phyloP scores from a whole-genome alignment of 2,797 vertebrate species.

The Morus bassanus region DNA sequence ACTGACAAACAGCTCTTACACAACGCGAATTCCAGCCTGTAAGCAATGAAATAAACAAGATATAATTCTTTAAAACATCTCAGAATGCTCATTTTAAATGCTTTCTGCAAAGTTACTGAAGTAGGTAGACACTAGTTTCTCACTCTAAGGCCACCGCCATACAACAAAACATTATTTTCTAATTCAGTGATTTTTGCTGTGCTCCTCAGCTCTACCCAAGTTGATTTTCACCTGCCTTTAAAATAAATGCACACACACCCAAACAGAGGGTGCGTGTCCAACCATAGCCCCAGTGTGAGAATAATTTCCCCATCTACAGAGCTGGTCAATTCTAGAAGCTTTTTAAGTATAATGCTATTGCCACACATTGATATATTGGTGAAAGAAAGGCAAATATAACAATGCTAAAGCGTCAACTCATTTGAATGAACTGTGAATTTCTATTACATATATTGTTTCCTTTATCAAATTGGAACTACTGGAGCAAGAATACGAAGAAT shows the following conservation, averaged over 20 bases:
- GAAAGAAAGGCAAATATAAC: slow-evolving; percentile 42
- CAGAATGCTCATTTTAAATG: neutral
- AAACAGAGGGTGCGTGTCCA: neutral
- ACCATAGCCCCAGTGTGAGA: slow-evolving; percentile 11
- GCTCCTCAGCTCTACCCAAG: neutral
- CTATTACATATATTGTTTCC: slow-evolving; percentile 65
- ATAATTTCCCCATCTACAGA: neutral
- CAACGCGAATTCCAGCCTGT: neutral
- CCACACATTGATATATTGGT: slow-evolving; percentile 48
- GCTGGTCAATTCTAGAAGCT: neutral
- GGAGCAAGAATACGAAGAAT: slow-evolving; percentile 53
- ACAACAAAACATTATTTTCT: neutral
- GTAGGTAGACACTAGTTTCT: neutral
- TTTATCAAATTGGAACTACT: slow-evolving; percentile 64
- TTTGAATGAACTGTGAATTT: slow-evolving; percentile 59
- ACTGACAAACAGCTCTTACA: neutral
- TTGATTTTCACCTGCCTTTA: slow-evolving; percentile 2
- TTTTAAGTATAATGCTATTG: neutral
- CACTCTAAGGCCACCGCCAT: neutral
- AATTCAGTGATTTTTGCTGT: neutral
- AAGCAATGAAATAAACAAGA: neutral
- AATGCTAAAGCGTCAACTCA: slow-evolving; percentile 41
- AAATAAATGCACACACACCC: neutral
- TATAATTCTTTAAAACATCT: neutral
- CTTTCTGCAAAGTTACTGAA: neutral